Conservation (phyloP, 2,888 invertebrate species). For the Thalpophila matura region DNA sequence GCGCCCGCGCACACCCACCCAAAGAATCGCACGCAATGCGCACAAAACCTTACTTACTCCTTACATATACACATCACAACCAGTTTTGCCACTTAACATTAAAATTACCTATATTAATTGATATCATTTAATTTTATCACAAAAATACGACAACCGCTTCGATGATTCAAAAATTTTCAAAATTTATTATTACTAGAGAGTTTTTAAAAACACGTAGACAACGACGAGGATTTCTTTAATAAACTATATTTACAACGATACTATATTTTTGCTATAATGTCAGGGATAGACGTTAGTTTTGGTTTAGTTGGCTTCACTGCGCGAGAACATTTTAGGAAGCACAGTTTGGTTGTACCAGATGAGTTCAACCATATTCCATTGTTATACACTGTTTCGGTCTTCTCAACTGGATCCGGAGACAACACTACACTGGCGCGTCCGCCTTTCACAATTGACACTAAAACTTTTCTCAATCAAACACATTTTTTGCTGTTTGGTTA, state of each 20-base stretch:
- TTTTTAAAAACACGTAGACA: conserved; percentile 80
- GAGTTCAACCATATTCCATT: conserved; percentile 90
- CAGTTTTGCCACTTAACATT: conserved; percentile 88
- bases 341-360: conserved; percentile 78
- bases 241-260: conserved; percentile 74
- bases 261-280: conserved; percentile 53
- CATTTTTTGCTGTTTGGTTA: conserved; percentile 84
- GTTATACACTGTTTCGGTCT: conserved; percentile 80
- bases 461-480: conserved; percentile 83
- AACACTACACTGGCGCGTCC: conserved; percentile 84
- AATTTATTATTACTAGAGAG: conserved; percentile 71
- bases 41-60: conserved; percentile 80
- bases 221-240: conserved; percentile 72
- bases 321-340: conserved; percentile 83
- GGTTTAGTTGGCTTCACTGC: conserved; percentile 75
- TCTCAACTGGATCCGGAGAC: conserved; percentile 83
- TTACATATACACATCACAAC: conserved; percentile 90
- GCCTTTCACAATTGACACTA: conserved; percentile 79
- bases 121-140: conserved; percentile 81
- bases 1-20: conserved; percentile 73
- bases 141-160: conserved; percentile 91
- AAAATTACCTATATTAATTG: conserved; percentile 70
- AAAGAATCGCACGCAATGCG: conserved; percentile 55
- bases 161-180: conserved; percentile 86
- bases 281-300: conserved; percentile 55